Percentiles rank a stretch among this genome's conserved stretches.
These are phyloP conservation scores for Thrips palmi DNA, from an alignment of 1,140 invertebrate species.

Conservation along the genomic window DNA sequence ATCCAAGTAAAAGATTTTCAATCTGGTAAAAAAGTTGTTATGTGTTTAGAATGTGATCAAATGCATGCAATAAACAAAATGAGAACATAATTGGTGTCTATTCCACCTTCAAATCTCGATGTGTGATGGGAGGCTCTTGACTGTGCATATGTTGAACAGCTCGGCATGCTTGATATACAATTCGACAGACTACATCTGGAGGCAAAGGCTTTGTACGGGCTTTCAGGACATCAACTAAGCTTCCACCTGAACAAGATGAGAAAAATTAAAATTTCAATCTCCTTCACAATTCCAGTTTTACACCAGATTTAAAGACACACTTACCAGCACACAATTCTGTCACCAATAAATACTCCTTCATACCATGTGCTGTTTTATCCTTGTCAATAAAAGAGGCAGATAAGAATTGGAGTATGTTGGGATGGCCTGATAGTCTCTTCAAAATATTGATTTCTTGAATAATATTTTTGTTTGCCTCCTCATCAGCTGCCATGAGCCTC, in stretches of 20 bases:
- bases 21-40: conserved; percentile 23
- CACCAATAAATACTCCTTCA: conserved; percentile 48
- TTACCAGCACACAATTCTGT: conserved; percentile 47
- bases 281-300: conserved; percentile 15
- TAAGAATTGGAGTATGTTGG: conserved; percentile 63
- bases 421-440: conserved; percentile 56
- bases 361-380: conserved; percentile 40
- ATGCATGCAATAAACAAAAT: conserved; percentile 8
- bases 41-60: background rate
- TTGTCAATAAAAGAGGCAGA: conserved; percentile 55
- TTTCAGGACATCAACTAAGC: conserved; percentile 62
- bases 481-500: conserved; percentile 59
- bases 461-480: conserved; percentile 54
- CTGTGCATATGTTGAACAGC: conserved; percentile 88
- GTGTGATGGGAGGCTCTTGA: conserved; percentile 72
- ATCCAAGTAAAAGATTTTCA: conserved; percentile 57
- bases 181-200: conserved; percentile 56
- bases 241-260: conserved; percentile 35
- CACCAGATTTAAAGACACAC: conserved; percentile 20
- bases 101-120: conserved; percentile 80
- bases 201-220: conserved; percentile 39
- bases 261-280: conserved; percentile 2
- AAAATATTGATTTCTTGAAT: conserved; percentile 56
- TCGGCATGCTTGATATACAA: conserved; percentile 81
- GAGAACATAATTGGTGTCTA: conserved; percentile 17